Evolutionary conservation across 92 coral and sea anemone species (phyloP).

Genomic region (Metridium senile): DNA sequence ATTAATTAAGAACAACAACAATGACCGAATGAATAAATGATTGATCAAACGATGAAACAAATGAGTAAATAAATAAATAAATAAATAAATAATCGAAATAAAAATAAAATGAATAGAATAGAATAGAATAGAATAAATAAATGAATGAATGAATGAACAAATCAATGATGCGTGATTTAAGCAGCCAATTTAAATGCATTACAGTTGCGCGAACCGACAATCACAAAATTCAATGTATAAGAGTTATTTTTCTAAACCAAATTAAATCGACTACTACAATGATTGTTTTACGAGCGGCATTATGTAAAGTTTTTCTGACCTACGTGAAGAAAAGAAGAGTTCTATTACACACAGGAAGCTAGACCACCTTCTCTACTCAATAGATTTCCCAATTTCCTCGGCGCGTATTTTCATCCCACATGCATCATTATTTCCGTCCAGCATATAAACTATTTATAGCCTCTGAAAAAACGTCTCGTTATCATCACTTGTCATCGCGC

Average conservation of each 20-base stretch:
- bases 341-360: background rate
- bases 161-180: background rate
- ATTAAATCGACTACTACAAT: background rate
- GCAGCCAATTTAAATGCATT: background rate
- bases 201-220: background rate
- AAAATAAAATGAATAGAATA: no score
- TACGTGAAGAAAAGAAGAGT: background rate
- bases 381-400: background rate
- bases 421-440: no score
- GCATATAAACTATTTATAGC: slow-evolving; percentile 2
- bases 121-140: background rate
- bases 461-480: background rate
- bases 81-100: no score
- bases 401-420: no score
- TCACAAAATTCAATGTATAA: background rate
- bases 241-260: background rate
- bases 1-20: background rate
- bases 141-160: background rate
- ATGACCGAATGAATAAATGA: background rate
- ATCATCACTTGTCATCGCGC: background rate
- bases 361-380: background rate
- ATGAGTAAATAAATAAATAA: no score
- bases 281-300: background rate
- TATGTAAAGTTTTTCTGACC: background rate
- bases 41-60: no score